These are phyloP conservation scores for Liposcelis brunnea DNA, from an alignment of 2,888 invertebrate genomes.

Conservation along the genomic window DNA sequence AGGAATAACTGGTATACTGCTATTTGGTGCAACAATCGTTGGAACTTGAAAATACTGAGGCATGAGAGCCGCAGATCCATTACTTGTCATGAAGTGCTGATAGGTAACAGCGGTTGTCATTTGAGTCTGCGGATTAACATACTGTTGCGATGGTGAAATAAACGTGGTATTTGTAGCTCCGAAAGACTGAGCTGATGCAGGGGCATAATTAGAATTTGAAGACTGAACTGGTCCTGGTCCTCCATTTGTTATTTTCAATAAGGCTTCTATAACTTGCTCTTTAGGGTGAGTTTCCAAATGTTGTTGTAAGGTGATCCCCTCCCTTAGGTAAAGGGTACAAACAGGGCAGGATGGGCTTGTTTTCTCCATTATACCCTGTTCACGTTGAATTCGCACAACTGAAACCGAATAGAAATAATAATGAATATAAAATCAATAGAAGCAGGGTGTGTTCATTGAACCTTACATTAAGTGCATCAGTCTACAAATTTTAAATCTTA, in stretches of 20 bases:
- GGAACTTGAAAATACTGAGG: slow-evolving; percentile 13
- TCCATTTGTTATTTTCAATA: slow-evolving; percentile 25
- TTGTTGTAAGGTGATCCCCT: slow-evolving; percentile 62
- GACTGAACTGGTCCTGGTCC: not conserved
- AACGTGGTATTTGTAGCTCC: not conserved
- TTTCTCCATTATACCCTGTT: no score
- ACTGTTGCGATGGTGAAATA: not conserved
- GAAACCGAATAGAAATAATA: no score
- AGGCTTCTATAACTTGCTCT: slow-evolving; percentile 70
- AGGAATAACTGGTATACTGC: no score
- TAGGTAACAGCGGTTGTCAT: slow-evolving; percentile 16
- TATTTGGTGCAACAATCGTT: not conserved
- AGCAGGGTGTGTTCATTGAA: no score
- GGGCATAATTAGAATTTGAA: not conserved
- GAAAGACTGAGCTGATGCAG: no score
- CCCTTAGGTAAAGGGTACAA: slow-evolving; percentile 65
- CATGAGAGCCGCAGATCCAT: slow-evolving; percentile 23
- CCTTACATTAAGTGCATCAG: no score
- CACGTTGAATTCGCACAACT: no score
- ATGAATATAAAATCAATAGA: no score
- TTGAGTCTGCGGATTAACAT: slow-evolving; percentile 14
- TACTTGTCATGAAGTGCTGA: slow-evolving; percentile 16
- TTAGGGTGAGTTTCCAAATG: slow-evolving; percentile 77
- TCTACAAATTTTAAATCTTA: no score
- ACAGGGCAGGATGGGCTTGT: slow-evolving; percentile 48